Conservation (phyloP, 2,888 invertebrate species). For the Cantharis rustica region DNA sequence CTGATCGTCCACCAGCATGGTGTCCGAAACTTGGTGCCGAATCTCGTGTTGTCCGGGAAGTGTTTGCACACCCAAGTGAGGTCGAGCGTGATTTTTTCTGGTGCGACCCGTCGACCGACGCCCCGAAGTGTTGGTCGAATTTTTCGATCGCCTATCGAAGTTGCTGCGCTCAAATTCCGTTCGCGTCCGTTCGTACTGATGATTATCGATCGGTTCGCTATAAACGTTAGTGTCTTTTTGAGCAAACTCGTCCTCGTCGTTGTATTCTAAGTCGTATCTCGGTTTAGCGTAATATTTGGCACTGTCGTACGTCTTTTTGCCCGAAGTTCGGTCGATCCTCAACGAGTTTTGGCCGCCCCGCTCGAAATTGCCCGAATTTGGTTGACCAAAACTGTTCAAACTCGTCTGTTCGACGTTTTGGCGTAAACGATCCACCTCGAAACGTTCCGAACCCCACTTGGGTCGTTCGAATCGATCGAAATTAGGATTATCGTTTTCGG, state of each 20-base stretch:
- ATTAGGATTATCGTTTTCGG: slow-evolving; percentile 60
- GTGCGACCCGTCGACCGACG: slow-evolving; percentile 52
- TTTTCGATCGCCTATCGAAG: slow-evolving; percentile 55
- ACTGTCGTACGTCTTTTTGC: slow-evolving; percentile 48
- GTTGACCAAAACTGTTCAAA: slow-evolving; percentile 47
- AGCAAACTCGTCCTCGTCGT: slow-evolving; percentile 46
- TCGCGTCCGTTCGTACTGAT: slow-evolving; percentile 52
- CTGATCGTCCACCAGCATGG: slow-evolving; percentile 90
- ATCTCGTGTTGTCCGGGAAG: slow-evolving; percentile 60
- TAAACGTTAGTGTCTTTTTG: slow-evolving; percentile 61
- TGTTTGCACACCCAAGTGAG: slow-evolving; percentile 62
- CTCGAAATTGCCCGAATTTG: slow-evolving; percentile 48
- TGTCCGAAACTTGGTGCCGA: slow-evolving; percentile 62
- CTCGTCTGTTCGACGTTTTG: slow-evolving; percentile 56
- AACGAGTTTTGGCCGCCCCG: slow-evolving; percentile 46
- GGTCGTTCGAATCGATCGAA: slow-evolving; percentile 62
- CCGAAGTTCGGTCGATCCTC: slow-evolving; percentile 46
- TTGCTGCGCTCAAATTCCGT: slow-evolving; percentile 68
- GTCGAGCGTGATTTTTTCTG: slow-evolving; percentile 57
- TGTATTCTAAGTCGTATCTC: slow-evolving; percentile 50
- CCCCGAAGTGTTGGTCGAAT: slow-evolving; percentile 54
- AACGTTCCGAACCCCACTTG: slow-evolving; percentile 62
- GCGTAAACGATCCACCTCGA: slow-evolving; percentile 55
- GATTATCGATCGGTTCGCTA: slow-evolving; percentile 53
- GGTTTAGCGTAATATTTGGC: slow-evolving; percentile 53